These are phyloP conservation scores for Lomographa bimaculata DNA, from an alignment of 2,888 invertebrate species.

Conservation along the genomic window DNA sequence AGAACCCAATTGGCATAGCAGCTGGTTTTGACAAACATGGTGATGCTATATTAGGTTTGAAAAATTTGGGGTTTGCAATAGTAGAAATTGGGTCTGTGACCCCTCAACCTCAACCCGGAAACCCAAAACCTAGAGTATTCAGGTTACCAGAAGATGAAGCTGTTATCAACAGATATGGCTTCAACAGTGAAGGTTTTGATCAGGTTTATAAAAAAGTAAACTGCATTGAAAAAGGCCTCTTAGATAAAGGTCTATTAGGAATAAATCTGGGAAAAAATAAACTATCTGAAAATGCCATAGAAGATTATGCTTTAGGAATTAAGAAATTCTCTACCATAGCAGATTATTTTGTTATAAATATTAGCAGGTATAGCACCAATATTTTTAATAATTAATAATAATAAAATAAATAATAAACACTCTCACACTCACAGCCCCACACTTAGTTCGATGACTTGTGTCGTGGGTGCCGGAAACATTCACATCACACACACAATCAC, in stretches of 20 bases:
- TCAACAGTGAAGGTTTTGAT: constrained; percentile 97
- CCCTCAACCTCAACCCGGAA: constrained; percentile 96
- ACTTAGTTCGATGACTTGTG: too few species aligned
- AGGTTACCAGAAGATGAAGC: constrained; percentile 92
- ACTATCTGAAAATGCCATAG: constrained; percentile 86
- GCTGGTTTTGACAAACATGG: constrained; percentile 99
- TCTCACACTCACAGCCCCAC: too few species aligned
- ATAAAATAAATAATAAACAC: too few species aligned
- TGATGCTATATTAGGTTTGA: constrained; percentile 92
- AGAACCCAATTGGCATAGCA: constrained; percentile 98
- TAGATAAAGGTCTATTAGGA: constrained; percentile 88
- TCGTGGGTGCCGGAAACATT: too few species aligned
- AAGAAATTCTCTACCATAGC: constrained; percentile 91
- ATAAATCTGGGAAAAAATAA: constrained; percentile 99
- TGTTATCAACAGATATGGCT: constrained; percentile 94
- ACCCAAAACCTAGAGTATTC: constrained; percentile 96
- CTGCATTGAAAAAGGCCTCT: constrained; percentile 73
- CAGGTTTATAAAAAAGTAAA: constrained; percentile 87
- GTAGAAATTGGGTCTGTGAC: constrained; percentile 98
- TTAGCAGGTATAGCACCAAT: constrained; percentile 87
- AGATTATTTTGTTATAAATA: constrained; percentile 98
- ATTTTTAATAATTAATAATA: not conserved
- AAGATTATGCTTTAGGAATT: constrained; percentile 95
- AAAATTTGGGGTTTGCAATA: constrained; percentile 95
- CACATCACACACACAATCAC: too few species aligned